These are phyloP conservation scores for Syngnathus rostellatus DNA, from an alignment of 2,797 vertebrate genomes.

Conservation along the genomic window DNA sequence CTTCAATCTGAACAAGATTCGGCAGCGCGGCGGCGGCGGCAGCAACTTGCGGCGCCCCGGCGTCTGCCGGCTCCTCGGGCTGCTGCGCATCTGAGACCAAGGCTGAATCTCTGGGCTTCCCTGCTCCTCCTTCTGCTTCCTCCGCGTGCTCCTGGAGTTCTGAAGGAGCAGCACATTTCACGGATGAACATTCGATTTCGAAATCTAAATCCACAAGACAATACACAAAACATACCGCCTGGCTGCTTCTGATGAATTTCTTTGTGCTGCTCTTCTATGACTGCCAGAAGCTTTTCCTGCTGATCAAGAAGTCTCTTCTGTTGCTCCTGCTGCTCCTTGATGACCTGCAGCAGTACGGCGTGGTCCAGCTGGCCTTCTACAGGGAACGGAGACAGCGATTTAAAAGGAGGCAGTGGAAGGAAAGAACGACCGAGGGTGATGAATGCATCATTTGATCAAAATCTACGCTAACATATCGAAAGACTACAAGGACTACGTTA, in stretches of 20 bases:
- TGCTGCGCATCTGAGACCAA: slow-evolving; percentile 30
- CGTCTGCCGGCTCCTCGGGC: slow-evolving; percentile 19
- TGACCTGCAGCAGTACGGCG: slow-evolving; percentile 84
- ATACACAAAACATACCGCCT: slow-evolving; percentile 43
- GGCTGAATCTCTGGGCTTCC: slow-evolving; percentile 42
- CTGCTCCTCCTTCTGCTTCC: slow-evolving; percentile 43
- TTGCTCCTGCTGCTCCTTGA: slow-evolving; percentile 91
- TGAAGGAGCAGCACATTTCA: slow-evolving; percentile 28
- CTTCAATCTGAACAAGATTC: slow-evolving; percentile 26
- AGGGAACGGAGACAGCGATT: slow-evolving; percentile 9
- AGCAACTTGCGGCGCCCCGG: slow-evolving; percentile 19
- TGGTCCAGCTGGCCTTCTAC: slow-evolving; percentile 86
- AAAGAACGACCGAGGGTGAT: not conserved
- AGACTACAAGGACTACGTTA: slow-evolving; percentile 27
- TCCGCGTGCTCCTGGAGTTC: slow-evolving; percentile 39
- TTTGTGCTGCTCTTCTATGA: slow-evolving; percentile 96
- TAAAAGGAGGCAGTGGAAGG: slow-evolving; percentile 1
- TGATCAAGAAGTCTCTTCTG: slow-evolving; percentile 94
- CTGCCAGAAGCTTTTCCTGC: slow-evolving; percentile 89
- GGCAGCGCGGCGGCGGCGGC: slow-evolving; percentile 10
- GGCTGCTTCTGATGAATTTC: slow-evolving; percentile 91
- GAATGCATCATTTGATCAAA: not conserved
- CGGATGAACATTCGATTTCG: not conserved
- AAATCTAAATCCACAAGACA: not conserved
- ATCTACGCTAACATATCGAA: slow-evolving; percentile 4